Evolutionary conservation across 2,888 invertebrate species (phyloP), one percentile per base, ranked within the genome.

Genomic region (Drosophila robusta): DNA sequence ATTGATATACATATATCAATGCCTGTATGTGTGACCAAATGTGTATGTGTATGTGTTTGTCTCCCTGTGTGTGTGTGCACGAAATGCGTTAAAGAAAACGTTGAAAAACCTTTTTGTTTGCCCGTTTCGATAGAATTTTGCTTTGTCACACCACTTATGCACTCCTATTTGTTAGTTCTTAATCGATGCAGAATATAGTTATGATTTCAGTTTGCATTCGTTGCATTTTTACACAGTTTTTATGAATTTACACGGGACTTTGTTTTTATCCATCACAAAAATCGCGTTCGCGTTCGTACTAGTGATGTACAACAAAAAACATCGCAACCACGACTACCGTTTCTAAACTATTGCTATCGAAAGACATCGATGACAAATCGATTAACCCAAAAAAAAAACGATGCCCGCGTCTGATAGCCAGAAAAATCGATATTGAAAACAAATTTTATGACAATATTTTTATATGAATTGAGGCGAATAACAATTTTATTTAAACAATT

Each of bases 1-100:
- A 80, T 80, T 84, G 85, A 87, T 87, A 87, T 85, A 88, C 84
- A 75, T 75, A 75, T 75, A 75, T 86, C 86, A 78, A 86, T 88
- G 76, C 70, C 50, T 79, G 68, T 81, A 78, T 89, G 69, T 83
- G 78, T 77, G 73, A 55, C 55, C 71, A 77, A 57, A 24, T 47
- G 29, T 47, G 63, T 70, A 44, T 81, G 49, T 44, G 55, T 61
- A 39, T 50, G 50, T 55, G 60, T 18, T 9, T 64, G 55, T 54
- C 16, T 55, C 39, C 56, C 54, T 65, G 49, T 65, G 56, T 70
- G 67, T 71, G 82, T 76, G 80, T 65, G 80, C 76, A 76, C 80
- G 73, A 88, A 82, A 83, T 89, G 89, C 89, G 70, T 89, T 80
- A 83, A 86, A 80, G 89, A 74, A 84, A 83, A 80, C 74, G 68